Percentiles rank a stretch among this genome's conserved stretches.
phyloP scores from a whole-genome alignment of 2,888 invertebrate species.

The Drosophila tripunctata region DNA sequence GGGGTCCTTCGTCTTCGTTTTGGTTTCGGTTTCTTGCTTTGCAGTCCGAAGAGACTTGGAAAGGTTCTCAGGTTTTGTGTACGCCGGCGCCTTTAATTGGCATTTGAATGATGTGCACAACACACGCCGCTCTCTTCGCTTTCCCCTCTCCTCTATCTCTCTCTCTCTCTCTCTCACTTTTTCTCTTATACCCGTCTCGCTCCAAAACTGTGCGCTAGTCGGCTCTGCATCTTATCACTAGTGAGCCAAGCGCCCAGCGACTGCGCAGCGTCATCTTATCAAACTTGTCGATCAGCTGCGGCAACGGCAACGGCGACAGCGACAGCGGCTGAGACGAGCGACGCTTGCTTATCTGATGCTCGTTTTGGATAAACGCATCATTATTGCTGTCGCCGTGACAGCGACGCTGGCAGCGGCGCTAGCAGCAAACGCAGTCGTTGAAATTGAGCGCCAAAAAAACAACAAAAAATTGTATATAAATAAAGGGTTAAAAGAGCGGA shows the following conservation, averaged over 20 bases:
- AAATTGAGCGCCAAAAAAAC: constrained; percentile 37
- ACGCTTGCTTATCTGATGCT: constrained; percentile 82
- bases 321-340: constrained; percentile 21
- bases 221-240: constrained; percentile 39
- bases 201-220: no score
- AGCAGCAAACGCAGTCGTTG: constrained; percentile 3
- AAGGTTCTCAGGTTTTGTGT: constrained; percentile 69
- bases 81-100: constrained; percentile 82
- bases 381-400: constrained; percentile 75
- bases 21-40: constrained; percentile 25
- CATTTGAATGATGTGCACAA: constrained; percentile 80
- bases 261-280: constrained; percentile 66
- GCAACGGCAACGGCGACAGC: constrained; percentile 3
- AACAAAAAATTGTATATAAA: constrained; percentile 8
- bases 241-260: constrained; percentile 45
- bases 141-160: neutral
- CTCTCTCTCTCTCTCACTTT: neutral
- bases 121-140: constrained; percentile 59
- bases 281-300: constrained; percentile 77
- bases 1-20: constrained; percentile 14
- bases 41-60: constrained; percentile 20
- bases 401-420: constrained; percentile 21
- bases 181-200: no score
- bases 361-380: constrained; percentile 82
- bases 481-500: constrained; percentile 47